Conservation (phyloP, 2,888 invertebrate species). For the Deroplatys truncata region DNA sequence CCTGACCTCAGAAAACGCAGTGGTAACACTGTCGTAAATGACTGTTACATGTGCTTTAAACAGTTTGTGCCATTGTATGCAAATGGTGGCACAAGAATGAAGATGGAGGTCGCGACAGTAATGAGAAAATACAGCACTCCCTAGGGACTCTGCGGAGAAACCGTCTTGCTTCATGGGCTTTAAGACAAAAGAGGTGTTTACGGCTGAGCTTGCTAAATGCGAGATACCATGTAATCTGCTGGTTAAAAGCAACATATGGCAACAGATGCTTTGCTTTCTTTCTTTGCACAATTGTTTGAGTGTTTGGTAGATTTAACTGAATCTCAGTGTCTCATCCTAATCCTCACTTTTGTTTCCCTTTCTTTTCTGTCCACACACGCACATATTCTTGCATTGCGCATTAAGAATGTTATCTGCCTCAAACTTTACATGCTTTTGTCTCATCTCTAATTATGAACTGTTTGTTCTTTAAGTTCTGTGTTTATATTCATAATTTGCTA, state of each 20-base stretch:
- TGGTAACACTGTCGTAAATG: neutral
- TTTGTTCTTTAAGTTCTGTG: too few species aligned
- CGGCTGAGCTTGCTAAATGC: neutral
- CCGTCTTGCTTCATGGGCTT: neutral
- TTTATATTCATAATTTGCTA: too few species aligned
- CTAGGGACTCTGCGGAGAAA: neutral
- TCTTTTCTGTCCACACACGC: too few species aligned
- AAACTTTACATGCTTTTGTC: too few species aligned
- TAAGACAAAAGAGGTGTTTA: neutral
- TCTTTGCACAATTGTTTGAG: too few species aligned
- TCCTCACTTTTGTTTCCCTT: too few species aligned
- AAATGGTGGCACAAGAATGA: neutral
- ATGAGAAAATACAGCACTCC: neutral
- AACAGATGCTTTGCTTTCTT: too few species aligned
- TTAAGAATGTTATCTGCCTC: too few species aligned
- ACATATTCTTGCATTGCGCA: too few species aligned
- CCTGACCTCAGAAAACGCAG: neutral
- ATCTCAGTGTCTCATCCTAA: too few species aligned
- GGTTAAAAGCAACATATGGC: neutral
- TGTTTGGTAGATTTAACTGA: too few species aligned
- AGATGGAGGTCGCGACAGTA: neutral
- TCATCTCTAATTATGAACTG: too few species aligned
- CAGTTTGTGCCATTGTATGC: neutral
- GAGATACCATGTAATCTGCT: neutral
- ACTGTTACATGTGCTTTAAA: neutral